Evolutionary conservation across 2,797 vertebrate genomes (phyloP), one percentile per base, ranked within the genome.

Genomic region (Anguilla pacifica): DNA sequence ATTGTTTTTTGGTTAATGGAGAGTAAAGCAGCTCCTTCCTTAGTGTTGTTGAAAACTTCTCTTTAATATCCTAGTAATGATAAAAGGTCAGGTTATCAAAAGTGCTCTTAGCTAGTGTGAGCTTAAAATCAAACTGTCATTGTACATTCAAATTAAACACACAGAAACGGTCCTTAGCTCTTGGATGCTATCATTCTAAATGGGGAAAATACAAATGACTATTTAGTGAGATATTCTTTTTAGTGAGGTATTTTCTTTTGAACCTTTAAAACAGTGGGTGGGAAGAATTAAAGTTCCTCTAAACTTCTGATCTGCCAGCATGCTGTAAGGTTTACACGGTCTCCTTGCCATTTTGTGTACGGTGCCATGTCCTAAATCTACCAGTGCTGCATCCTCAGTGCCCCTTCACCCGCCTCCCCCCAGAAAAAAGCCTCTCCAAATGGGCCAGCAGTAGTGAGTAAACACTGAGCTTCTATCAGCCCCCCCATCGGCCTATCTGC

Each of bases 391-490:
- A 79, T 43, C 35, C 35, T 53, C 82, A 86, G 87, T 94, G 93
- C 72, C 51, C 55, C 1, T 61, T 85, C 87, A 46, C 55, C 0
- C 79, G 28, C 83, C 93, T 92, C 93, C 87, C 90, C 92, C 90
- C 87, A 91, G 22, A 89, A 90, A 67, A 67, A 28, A 28, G n/a
- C 22, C 10, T 92, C 90, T 87, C 92, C 35, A 89, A 90, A 90
- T 91, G 90, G 90, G 91, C 91, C 92, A 90, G 91, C 85, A 55
- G 93, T 93, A 91, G 93, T 95, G 92, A 96, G 96, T 96, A 97
- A 98, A 97, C 96, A 96, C 83, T 91, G 85, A 93, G 95, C 95
- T 95, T 15, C 39, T 97, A 97, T 95, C 85, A 93, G 94, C 43
- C 79, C 72, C 67, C 31, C 84, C 89, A 87, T 74, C 85, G 22